These are phyloP conservation scores for Morpho achilles DNA, from an alignment of 2,888 invertebrate genomes.

Conservation along the genomic window DNA sequence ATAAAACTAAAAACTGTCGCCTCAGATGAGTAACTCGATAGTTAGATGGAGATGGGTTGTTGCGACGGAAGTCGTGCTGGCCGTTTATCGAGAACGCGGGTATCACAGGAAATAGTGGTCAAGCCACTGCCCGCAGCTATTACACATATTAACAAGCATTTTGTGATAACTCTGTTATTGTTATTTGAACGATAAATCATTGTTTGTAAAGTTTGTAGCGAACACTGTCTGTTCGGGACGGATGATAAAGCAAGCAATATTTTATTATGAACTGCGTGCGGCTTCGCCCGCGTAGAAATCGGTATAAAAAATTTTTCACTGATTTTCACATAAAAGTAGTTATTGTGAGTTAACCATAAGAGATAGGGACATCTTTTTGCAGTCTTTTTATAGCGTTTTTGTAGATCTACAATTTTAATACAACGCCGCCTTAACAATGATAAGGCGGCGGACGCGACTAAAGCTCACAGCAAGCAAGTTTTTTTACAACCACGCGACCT, in stretches of 20 bases:
- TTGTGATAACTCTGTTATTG: conserved; percentile 37
- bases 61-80: conserved; percentile 34
- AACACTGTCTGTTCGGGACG: conserved; percentile 10
- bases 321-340: no score
- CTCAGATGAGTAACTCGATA: conserved; percentile 10
- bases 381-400: no score
- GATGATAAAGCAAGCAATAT: conserved; percentile 1
- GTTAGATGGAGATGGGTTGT: conserved; percentile 27
- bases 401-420: no score
- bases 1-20: no score
- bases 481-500: no score
- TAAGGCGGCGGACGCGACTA: no score
- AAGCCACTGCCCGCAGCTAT: conserved; percentile 39
- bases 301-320: no score
- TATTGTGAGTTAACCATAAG: no score
- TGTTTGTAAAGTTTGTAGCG: conserved; percentile 13
- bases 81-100: conserved; percentile 47
- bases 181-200: conserved; percentile 32
- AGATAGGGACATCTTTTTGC: no score
- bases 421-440: no score
- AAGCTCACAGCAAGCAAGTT: no score
- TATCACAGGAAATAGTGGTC: conserved; percentile 66
- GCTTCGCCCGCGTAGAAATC: no score
- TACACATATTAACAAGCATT: conserved; percentile 39
- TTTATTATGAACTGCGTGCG: neutral